phyloP scores from a whole-genome alignment of 2,113 vertebrate genomes.

The Chionis minor region DNA sequence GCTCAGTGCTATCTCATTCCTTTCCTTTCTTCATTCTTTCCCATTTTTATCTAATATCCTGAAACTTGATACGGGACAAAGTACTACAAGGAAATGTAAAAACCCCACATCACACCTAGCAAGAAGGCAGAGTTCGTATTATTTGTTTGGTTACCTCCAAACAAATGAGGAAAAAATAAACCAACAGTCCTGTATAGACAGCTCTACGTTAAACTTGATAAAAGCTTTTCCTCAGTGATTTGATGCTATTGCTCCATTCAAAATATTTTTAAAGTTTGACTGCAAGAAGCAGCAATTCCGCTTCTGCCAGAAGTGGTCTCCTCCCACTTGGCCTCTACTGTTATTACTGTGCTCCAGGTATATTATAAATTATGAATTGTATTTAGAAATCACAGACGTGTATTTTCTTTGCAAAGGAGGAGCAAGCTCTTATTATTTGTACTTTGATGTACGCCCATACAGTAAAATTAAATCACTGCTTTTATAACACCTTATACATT shows the following conservation, averaged over 20 bases:
- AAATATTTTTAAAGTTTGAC: background rate
- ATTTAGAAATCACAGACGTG: background rate
- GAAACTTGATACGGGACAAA: background rate
- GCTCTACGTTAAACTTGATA: background rate
- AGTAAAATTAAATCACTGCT: background rate
- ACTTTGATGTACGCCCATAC: background rate
- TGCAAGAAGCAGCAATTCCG: background rate
- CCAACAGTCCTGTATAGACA: background rate
- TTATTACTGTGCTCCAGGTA: background rate
- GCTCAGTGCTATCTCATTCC: background rate
- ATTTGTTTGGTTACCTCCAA: background rate
- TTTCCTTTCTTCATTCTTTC: background rate
- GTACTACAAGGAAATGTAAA: background rate
- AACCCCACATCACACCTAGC: background rate
- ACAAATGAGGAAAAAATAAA: background rate
- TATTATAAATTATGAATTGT: slow-evolving; percentile 43
- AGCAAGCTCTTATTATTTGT: background rate
- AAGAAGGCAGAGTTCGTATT: background rate
- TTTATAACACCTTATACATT: background rate
- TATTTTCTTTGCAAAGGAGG: slow-evolving; percentile 2
- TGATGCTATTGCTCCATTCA: background rate
- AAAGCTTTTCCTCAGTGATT: background rate
- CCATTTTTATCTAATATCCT: background rate
- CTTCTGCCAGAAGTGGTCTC: slow-evolving; percentile 4
- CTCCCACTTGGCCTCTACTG: background rate